Percentiles rank a stretch among this genome's conserved stretches.
These are phyloP conservation scores for Lumbricus terrestris DNA, from an alignment of 2,888 invertebrate species.

Conservation along the genomic window DNA sequence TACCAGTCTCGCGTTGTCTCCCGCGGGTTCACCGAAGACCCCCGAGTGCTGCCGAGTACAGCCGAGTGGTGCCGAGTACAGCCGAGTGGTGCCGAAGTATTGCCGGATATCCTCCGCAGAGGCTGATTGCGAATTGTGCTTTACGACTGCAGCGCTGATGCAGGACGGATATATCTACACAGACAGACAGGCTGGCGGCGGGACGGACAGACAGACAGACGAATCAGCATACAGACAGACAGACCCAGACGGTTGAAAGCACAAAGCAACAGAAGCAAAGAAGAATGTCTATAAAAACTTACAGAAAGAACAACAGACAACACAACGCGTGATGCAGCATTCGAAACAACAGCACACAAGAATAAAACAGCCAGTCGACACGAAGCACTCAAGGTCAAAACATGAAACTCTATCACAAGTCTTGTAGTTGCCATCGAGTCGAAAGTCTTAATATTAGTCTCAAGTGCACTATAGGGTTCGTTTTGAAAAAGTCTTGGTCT, in stretches of 20 bases:
- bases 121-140: conserved; percentile 3
- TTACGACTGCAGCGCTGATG: neutral
- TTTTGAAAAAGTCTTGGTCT: too few relatives aligned
- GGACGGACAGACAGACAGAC: neutral
- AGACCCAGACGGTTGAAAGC: neutral
- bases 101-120: neutral
- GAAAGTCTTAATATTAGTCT: too few relatives aligned
- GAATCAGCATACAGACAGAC: neutral
- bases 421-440: too few relatives aligned
- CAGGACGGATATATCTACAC: neutral
- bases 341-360: too few relatives aligned
- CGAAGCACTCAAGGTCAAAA: too few relatives aligned
- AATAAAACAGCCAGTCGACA: too few relatives aligned
- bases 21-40: neutral
- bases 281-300: neutral
- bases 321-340: too few relatives aligned
- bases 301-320: neutral
- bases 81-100: neutral
- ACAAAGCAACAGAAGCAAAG: neutral
- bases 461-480: too few relatives aligned
- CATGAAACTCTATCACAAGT: too few relatives aligned
- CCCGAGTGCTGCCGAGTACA: neutral
- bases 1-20: neutral
- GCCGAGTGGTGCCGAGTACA: too few relatives aligned
- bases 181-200: too few relatives aligned